Percentiles rank a stretch among this genome's conserved stretches.
phyloP scores from a whole-genome alignment of 1,140 invertebrate genomes.

The Drosophila varians region DNA sequence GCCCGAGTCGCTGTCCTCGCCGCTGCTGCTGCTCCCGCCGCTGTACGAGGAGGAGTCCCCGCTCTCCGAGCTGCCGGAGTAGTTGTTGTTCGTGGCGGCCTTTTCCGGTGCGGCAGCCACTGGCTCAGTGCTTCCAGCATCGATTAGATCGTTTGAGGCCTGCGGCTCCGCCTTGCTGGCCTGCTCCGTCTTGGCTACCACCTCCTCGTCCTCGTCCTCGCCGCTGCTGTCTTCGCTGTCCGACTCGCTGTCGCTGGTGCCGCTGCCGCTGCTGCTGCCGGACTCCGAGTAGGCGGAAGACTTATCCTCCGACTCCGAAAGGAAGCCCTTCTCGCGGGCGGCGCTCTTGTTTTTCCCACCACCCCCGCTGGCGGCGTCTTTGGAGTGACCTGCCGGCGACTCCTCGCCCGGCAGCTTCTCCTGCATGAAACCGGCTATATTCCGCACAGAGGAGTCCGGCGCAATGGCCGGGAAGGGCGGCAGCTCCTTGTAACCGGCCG shows the following conservation, averaged over 20 bases:
- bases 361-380: slow-evolving; percentile 10
- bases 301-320: slow-evolving; percentile 80
- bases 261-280: slow-evolving; percentile 46
- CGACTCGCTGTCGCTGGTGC: slow-evolving; percentile 60
- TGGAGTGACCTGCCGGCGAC: slow-evolving; percentile 9
- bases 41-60: slow-evolving; percentile 72
- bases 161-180: slow-evolving; percentile 8
- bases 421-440: slow-evolving; percentile 87
- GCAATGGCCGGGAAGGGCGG: slow-evolving; percentile 92
- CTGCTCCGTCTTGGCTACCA: slow-evolving; percentile 2
- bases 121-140: slow-evolving; percentile 13
- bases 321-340: slow-evolving; percentile 65
- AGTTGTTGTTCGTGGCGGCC: slow-evolving; percentile 40
- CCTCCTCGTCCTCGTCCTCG: slow-evolving; percentile 41
- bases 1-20: slow-evolving; percentile 11
- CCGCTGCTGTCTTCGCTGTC: slow-evolving; percentile 61
- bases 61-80: slow-evolving; percentile 70
- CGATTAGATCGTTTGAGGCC: slow-evolving; percentile 23
- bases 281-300: slow-evolving; percentile 66
- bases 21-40: slow-evolving; percentile 61
- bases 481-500: slow-evolving; percentile 94
- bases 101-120: background rate
- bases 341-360: slow-evolving; percentile 27
- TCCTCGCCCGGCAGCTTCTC: slow-evolving; percentile 48
- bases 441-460: slow-evolving; percentile 91